phyloP scores from a whole-genome alignment of 2,113 vertebrate species.

The Tenrec ecaudatus region DNA sequence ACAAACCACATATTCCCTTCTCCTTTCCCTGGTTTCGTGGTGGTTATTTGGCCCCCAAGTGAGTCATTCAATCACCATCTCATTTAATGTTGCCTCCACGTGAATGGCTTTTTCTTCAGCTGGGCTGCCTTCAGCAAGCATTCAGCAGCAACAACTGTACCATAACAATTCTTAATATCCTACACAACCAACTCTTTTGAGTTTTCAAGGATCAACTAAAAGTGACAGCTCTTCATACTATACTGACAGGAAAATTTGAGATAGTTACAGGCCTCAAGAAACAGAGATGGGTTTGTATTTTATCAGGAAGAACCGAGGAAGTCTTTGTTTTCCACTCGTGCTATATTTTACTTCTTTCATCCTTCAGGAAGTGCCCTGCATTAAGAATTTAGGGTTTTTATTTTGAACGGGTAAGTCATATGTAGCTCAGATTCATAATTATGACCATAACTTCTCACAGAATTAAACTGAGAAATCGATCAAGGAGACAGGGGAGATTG shows the following conservation, averaged over 20 bases:
- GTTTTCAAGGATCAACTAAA: not conserved
- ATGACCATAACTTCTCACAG: slow-evolving; percentile 11
- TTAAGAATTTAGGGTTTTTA: not conserved
- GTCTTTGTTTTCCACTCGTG: slow-evolving; percentile 8
- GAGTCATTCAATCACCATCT: slow-evolving; percentile 45
- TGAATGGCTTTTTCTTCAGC: not conserved
- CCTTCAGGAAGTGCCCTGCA: not conserved
- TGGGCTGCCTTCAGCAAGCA: not conserved
- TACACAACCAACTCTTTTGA: not conserved
- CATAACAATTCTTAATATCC: slow-evolving; percentile 4
- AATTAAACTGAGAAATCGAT: not conserved
- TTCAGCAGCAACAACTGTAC: not conserved
- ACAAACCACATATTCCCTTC: not conserved
- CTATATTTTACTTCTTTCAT: not conserved
- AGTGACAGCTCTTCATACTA: slow-evolving; percentile 40
- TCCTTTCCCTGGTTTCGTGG: slow-evolving; percentile 34
- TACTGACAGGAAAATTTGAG: slow-evolving; percentile 54
- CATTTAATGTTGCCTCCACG: slow-evolving; percentile 56
- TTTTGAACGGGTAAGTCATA: not conserved
- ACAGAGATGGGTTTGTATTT: slow-evolving; percentile 19
- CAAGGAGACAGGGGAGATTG: not conserved
- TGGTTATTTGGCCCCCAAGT: not conserved
- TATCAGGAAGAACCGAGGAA: slow-evolving; percentile 48
- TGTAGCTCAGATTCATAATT: slow-evolving; percentile 12
- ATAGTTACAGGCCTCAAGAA: slow-evolving; percentile 26